These are phyloP conservation scores for Chironomus tepperi DNA, from an alignment of 1,140 invertebrate genomes.

Conservation along the genomic window DNA sequence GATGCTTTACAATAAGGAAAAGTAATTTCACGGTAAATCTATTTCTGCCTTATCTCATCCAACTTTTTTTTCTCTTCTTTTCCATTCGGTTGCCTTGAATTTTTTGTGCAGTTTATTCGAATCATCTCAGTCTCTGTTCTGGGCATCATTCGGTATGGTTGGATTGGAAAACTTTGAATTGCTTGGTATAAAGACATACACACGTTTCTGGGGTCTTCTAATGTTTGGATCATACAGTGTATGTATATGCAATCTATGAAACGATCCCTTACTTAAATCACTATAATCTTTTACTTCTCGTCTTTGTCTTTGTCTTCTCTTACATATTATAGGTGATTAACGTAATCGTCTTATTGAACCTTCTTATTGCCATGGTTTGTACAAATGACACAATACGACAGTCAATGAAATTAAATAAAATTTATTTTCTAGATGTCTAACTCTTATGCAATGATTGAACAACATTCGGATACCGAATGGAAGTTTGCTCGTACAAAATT, in stretches of 20 bases:
- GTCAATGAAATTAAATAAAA: background rate
- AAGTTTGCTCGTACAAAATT: conserved; percentile 82
- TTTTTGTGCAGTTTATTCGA: conserved; percentile 75
- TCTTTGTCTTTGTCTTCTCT: too few species aligned
- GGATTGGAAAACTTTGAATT: conserved; percentile 72
- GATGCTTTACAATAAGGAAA: background rate
- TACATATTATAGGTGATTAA: conserved; percentile 47
- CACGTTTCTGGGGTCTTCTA: conserved; percentile 68
- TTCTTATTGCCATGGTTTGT: conserved; percentile 70
- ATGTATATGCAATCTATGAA: too few species aligned
- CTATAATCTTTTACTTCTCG: too few species aligned
- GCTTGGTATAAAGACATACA: conserved; percentile 66
- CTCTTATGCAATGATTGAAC: conserved; percentile 73
- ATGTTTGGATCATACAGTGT: conserved; percentile 77
- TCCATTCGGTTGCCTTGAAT: background rate
- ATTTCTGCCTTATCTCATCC: background rate
- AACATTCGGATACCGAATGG: conserved; percentile 81
- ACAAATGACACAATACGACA: background rate
- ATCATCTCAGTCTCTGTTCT: conserved; percentile 80
- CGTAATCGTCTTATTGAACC: conserved; percentile 74
- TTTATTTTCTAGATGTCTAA: conserved; percentile 57
- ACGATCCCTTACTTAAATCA: too few species aligned
- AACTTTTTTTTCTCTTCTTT: conserved; percentile 25
- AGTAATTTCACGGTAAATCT: background rate
- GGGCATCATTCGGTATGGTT: conserved; percentile 80